A percentile compares a stretch with the other conserved stretches of the same genome.
These are phyloP conservation scores for Lordiphosa clarofinis DNA, from an alignment of 1,140 invertebrate species.

Conservation along the genomic window DNA sequence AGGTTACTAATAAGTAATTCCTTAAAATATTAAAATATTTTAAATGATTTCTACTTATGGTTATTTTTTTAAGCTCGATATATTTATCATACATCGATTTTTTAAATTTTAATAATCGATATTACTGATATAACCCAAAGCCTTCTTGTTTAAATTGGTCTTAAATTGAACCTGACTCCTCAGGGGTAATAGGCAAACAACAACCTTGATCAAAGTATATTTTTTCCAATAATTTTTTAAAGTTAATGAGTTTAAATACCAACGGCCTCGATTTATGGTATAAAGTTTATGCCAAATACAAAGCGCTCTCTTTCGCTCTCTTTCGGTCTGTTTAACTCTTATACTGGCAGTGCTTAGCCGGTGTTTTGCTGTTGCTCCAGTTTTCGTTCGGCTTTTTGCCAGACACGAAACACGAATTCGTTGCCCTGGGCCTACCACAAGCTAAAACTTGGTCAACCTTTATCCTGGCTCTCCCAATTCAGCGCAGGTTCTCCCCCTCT, in stretches of 20 bases:
- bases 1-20: no score
- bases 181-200: no score
- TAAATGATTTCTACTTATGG: no score
- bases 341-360: conserved; percentile 32
- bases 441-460: conserved; percentile 55
- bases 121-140: no score
- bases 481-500: conserved; percentile 22
- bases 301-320: not conserved
- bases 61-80: no score
- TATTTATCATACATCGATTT: no score
- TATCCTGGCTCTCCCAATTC: conserved; percentile 24
- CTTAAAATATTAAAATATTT: no score
- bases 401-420: not conserved
- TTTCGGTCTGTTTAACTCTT: conserved; percentile 24
- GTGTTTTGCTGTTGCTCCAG: conserved; percentile 55
- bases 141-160: no score
- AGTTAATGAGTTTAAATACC: not conserved
- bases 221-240: no score
- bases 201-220: no score
- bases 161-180: no score
- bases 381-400: conserved; percentile 22
- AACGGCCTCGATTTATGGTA: conserved; percentile 5
- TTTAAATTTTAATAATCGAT: no score
- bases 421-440: conserved; percentile 56
- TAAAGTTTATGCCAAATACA: not conserved